phyloP scores from a whole-genome alignment of 2,113 vertebrate genomes.

The Panurus biarmicus region DNA sequence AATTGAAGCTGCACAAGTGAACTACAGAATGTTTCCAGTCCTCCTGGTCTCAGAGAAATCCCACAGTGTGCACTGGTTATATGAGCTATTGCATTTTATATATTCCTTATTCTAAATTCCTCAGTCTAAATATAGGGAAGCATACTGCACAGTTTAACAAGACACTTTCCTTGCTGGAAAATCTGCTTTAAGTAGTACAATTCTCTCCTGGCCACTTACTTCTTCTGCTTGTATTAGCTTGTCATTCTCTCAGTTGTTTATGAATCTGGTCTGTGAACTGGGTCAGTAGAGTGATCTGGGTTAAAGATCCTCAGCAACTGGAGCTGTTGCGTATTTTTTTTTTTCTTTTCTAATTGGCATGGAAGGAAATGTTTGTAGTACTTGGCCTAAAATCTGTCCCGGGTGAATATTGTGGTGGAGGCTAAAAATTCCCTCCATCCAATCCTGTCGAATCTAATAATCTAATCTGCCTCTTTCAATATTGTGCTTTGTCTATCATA shows the following conservation, averaged over 20 bases:
- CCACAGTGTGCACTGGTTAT: background rate
- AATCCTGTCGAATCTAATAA: constrained; percentile 6
- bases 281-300: background rate
- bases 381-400: background rate
- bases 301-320: background rate
- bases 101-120: constrained; percentile 25
- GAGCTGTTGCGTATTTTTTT: background rate
- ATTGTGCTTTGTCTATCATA: background rate
- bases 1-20: constrained; percentile 48
- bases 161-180: constrained; percentile 16
- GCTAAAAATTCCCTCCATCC: constrained; percentile 6
- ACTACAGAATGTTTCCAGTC: constrained; percentile 33
- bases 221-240: background rate
- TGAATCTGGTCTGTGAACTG: background rate
- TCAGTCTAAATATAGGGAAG: background rate
- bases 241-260: background rate
- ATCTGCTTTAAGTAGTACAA: background rate
- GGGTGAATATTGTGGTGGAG: background rate
- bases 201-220: constrained; percentile 30
- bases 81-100: constrained; percentile 23
- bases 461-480: constrained; percentile 18
- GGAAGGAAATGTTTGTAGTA: background rate
- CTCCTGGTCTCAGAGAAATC: constrained; percentile 21
- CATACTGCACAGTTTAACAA: background rate
- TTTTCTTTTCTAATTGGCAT: background rate